Base-by-base conservation (phyloP, 2,797 vertebrate species). In the Huso huso region DNA sequence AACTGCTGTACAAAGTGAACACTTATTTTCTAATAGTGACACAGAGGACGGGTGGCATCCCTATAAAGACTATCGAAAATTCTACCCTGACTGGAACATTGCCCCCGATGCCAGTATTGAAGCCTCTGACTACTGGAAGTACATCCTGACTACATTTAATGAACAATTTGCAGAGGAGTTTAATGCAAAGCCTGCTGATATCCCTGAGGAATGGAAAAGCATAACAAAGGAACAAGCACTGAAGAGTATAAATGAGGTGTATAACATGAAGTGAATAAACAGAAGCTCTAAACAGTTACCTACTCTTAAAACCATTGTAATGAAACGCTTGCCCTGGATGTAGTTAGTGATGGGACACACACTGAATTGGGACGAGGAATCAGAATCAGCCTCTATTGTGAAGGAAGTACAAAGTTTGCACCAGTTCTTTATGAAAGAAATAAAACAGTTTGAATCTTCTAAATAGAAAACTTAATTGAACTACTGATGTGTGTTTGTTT, bases 71-170 rank as follows among this genome's bases (percentile, higher is more conserved):
- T 83, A 81, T 49, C 50, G 0, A 0, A 8, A 0, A 0, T 52
- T 48, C 58, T 85, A 76, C 51, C 80, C 80, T 66, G 73, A 82
- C 37, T 87, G 85, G 84, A 1, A 9, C 11, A 84, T 86, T 73
- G 68, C 76, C 11, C 75, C 78, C 12, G 83, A 85, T 58, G 0
- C 0, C 9, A 72, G 57, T 15, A 61, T 69, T 6, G 7, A 82
- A 55, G 74, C 81, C 0, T 78, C 83, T 13, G 74, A 83, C 66
- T 83, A 80, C 73, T 86, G 85, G 82, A 87, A 83, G 67, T 82
- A 74, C 67, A 77, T 86, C 10, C 68, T 86, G 64, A 73, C 69
- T 0, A 61, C 15, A 37, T 78, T 77, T 70, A 86, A 86, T 48
- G 3, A 72, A 0, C 8, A 63, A 15, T 79, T 85, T 76, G 81